Base-by-base conservation (phyloP, 2,113 vertebrate species). In the Xenopus borealis region DNA sequence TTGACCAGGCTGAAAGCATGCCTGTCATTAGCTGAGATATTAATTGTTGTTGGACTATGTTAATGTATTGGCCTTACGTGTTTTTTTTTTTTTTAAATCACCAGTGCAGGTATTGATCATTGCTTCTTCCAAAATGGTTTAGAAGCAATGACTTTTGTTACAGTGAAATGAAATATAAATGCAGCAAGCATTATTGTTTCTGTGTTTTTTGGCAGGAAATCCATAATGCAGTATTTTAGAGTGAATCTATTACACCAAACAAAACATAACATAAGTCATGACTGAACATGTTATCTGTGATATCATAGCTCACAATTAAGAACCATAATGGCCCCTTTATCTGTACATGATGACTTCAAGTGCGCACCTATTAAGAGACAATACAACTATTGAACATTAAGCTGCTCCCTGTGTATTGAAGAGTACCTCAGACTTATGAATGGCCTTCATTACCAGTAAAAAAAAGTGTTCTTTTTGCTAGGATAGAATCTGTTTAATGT, bases 181-280 rank as follows among this genome's bases (percentile, higher is more conserved):
- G 8, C 7, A n/a, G n/a, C 27, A 6, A 12, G 20, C 27, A 40
- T 62, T 33, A 75, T 53, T 52, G 66, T 40, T 20, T 11, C 14
- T 53, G 50, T 53, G 45, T 64, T 61, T 27, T n/a, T 75, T 67
- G 72, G 72, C 55, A 63, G 72, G 72, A 67, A 75, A 75, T 75
- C 72, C 65, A 75, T 75, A 75, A 67, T n/a, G 72, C 52, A 61
- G 67, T 75, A 75, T 67, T 67, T 75, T 67, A 75, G 64, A 61
- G 33, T 9, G 64, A 74, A 50, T 75, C 64, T 55, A 66, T 75
- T 75, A 75, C 47, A 67, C 14, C 4, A 19, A 17, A 68, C 12
- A 33, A 44, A 44, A 40, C 33, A 27, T 27, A 23, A 7, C 64
- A 67, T 75, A 75, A 75, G 72, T 75, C 72, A 67, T 19, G 59